Percentiles rank a stretch among this genome's conserved stretches.
Conservation (phyloP, 1,140 invertebrate genomes). For the Drosophila setifemur region DNA sequence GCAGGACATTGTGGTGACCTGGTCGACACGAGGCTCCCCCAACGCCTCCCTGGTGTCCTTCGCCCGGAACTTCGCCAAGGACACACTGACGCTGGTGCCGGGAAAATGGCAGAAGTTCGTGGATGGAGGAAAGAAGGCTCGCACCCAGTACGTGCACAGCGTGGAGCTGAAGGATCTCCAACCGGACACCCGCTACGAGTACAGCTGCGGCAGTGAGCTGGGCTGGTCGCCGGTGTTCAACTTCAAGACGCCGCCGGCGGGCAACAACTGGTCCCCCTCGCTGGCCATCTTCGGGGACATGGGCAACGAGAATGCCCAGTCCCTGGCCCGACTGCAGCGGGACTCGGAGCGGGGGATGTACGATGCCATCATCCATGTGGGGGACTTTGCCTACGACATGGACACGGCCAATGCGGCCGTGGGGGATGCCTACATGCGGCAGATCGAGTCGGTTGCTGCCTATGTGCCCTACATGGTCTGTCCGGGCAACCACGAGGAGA, state of each 20-base stretch:
- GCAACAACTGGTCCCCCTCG: constrained; percentile 88
- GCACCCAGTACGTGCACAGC: constrained; percentile 91
- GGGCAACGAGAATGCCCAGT: constrained; percentile 94
- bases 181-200: constrained; percentile 88
- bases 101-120: constrained; percentile 86
- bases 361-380: constrained; percentile 95
- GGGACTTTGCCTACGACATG: constrained; percentile 98
- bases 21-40: constrained; percentile 92
- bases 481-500: constrained; percentile 95
- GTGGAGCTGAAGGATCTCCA: constrained; percentile 85
- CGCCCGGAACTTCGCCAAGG: constrained; percentile 86
- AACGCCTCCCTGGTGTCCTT: constrained; percentile 90
- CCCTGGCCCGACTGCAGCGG: constrained; percentile 89
- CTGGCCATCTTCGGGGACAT: constrained; percentile 95
- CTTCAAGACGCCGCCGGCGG: constrained; percentile 87
- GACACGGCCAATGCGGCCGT: constrained; percentile 88
- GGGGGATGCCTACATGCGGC: constrained; percentile 95
- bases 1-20: constrained; percentile 92
- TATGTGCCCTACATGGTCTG: constrained; percentile 96
- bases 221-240: constrained; percentile 92
- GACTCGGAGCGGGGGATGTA: constrained; percentile 91
- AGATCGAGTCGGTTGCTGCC: constrained; percentile 93
- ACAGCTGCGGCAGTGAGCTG: constrained; percentile 90
- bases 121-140: constrained; percentile 88
- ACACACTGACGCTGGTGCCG: constrained; percentile 83